These are phyloP conservation scores for Olivierus martensii DNA, from an alignment of 1,140 invertebrate genomes.

Conservation along the genomic window DNA sequence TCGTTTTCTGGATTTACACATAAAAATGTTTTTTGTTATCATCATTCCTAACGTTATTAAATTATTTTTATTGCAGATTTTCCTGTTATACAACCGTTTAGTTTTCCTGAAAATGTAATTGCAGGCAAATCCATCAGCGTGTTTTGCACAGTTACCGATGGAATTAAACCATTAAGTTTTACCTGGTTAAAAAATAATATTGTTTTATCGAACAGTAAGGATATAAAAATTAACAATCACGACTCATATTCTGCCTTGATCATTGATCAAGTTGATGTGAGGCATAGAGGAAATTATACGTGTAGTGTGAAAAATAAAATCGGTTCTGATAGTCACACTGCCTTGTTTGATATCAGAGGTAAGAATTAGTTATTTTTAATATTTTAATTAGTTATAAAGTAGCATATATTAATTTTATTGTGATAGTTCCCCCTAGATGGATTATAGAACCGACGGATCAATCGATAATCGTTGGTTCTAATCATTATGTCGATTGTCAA, in stretches of 20 bases:
- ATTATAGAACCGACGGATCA: conserved; percentile 34
- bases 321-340: background rate
- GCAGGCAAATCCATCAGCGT: background rate
- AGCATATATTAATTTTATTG: no score
- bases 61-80: background rate
- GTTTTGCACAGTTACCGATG: background rate
- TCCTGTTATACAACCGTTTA: background rate
- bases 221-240: conserved; percentile 3
- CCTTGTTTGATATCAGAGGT: conserved; percentile 8
- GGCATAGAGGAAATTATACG: conserved; percentile 9
- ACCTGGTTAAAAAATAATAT: background rate
- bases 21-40: no score
- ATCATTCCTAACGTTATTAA: no score
- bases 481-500: conserved; percentile 25
- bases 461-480: conserved; percentile 30
- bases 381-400: background rate
- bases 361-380: background rate
- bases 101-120: background rate
- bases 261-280: background rate
- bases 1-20: no score
- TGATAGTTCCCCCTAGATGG: conserved; percentile 38
- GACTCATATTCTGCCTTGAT: conserved; percentile 7
- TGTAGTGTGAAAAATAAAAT: background rate
- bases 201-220: background rate
- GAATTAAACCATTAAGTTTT: background rate